Evolutionary conservation across 2,888 invertebrate genomes (phyloP).

Genomic region (Drosophila diplacantha): DNA sequence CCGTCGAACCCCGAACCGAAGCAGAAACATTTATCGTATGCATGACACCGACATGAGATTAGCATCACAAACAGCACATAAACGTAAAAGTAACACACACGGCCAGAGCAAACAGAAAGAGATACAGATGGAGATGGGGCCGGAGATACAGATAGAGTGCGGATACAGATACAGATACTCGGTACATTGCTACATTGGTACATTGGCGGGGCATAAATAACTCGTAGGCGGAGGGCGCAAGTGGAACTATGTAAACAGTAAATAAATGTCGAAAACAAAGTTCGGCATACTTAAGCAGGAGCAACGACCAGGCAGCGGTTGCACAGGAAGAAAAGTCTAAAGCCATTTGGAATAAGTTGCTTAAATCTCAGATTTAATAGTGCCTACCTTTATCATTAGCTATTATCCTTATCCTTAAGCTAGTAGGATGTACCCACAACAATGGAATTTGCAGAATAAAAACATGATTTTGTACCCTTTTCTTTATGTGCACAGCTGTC

Average conservation of each 20-base stretch:
- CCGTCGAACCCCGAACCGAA: slow-evolving; percentile 3
- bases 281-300: slow-evolving; percentile 40
- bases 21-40: slow-evolving; percentile 63
- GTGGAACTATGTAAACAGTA: slow-evolving; percentile 62
- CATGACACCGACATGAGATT: slow-evolving; percentile 69
- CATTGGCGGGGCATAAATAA: slow-evolving; percentile 35
- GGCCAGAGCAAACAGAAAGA: slow-evolving; percentile 29
- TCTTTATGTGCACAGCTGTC: background rate
- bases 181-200: slow-evolving; percentile 8
- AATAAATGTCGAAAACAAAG: slow-evolving; percentile 53
- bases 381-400: background rate
- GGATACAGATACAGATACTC: slow-evolving; percentile 26
- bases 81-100: slow-evolving; percentile 65
- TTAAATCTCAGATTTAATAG: background rate
- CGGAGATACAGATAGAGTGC: slow-evolving; percentile 27
- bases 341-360: background rate
- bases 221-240: slow-evolving; percentile 19
- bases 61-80: slow-evolving; percentile 72
- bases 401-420: no score
- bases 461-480: background rate
- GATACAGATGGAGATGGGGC: slow-evolving; percentile 30
- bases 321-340: slow-evolving; percentile 8
- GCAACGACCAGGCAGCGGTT: slow-evolving; percentile 50
- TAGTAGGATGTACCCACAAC: no score
- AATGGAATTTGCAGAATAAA: background rate